phyloP scores from a whole-genome alignment of 2,888 invertebrate species.

The Epistrophella euchroma region DNA sequence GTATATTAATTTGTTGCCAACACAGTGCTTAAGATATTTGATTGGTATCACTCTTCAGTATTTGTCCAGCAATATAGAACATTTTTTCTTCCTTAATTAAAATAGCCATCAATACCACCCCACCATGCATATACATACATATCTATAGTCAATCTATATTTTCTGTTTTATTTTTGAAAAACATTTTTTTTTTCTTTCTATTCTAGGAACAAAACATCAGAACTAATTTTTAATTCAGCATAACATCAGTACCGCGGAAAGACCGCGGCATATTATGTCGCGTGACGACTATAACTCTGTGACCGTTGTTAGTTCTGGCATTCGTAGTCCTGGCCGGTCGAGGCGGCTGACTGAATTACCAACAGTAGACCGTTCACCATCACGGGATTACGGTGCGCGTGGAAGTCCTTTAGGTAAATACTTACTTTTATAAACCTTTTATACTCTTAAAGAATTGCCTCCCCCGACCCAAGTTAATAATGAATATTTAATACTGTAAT shows the following conservation, averaged over 20 bases:
- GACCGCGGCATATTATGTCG: conserved; percentile 84
- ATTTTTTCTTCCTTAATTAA: no score
- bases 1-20: no score
- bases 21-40: no score
- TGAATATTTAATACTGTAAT: conserved; percentile 71
- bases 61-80: no score
- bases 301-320: conserved; percentile 88
- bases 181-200: not conserved
- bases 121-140: no score
- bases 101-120: no score
- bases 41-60: no score
- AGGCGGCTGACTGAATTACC: conserved; percentile 90
- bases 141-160: not conserved
- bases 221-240: conserved; percentile 65
- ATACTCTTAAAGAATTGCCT: conserved; percentile 50
- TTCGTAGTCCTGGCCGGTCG: conserved; percentile 85
- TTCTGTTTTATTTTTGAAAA: not conserved
- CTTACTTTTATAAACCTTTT: conserved; percentile 55
- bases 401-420: conserved; percentile 86
- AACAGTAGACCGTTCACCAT: conserved; percentile 95
- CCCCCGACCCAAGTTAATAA: conserved; percentile 49
- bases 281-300: conserved; percentile 85
- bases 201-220: conserved; percentile 53
- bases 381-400: conserved; percentile 89
- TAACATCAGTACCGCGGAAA: conserved; percentile 81